These are phyloP conservation scores for Coleophora flavipennella DNA, from an alignment of 2,888 invertebrate species.

Conservation along the genomic window DNA sequence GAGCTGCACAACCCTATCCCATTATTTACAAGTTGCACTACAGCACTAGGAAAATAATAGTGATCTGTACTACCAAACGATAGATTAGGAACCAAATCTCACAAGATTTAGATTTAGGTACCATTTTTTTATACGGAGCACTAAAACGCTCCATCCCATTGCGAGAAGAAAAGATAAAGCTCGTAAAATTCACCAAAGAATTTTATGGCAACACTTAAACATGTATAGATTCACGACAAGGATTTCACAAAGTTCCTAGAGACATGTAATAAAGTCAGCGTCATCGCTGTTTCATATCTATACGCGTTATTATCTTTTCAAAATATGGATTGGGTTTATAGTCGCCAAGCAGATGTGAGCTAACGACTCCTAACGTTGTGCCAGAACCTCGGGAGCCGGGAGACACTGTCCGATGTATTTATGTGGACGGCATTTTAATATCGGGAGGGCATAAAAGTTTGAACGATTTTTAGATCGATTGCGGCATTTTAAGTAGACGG, in stretches of 20 bases:
- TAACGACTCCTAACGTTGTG: slow-evolving; percentile 15
- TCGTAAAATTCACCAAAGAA: slow-evolving; percentile 11
- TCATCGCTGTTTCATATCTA: slow-evolving; percentile 16
- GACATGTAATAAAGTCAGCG: slow-evolving; percentile 16
- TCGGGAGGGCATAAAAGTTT: slow-evolving; percentile 2
- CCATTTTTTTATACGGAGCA: background rate
- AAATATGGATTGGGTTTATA: slow-evolving; percentile 21
- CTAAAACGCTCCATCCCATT: background rate
- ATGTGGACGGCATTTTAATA: slow-evolving; percentile 4
- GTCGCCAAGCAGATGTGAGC: slow-evolving; percentile 15
- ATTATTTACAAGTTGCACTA: too few species aligned
- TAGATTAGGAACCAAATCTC: too few species aligned
- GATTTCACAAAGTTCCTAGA: slow-evolving; percentile 9
- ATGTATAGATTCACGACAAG: slow-evolving; percentile 4
- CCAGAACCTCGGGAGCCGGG: slow-evolving; percentile 1
- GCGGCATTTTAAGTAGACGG: too few species aligned
- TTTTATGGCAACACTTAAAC: slow-evolving; percentile 12
- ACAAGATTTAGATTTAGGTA: background rate
- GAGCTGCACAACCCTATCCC: too few species aligned
- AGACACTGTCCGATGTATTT: background rate
- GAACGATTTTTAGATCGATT: slow-evolving; percentile 3
- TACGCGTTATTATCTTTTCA: slow-evolving; percentile 19
- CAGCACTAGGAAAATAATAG: too few species aligned
- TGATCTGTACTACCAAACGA: too few species aligned
- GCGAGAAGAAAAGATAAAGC: slow-evolving; percentile 11